These are phyloP conservation scores for Synanthedon tipuliformis DNA, from an alignment of 2,888 invertebrate species.

Conservation along the genomic window DNA sequence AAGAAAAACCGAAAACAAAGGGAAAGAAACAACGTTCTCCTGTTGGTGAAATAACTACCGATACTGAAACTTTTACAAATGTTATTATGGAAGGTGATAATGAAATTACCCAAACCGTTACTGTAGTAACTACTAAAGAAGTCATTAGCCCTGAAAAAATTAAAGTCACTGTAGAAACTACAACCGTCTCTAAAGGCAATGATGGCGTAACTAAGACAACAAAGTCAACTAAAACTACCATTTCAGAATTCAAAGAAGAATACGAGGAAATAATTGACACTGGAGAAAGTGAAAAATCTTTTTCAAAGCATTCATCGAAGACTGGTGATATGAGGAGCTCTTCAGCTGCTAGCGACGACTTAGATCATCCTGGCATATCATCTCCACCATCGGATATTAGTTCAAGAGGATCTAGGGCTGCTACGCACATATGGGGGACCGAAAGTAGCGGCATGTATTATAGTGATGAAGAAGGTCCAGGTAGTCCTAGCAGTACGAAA, in stretches of 20 bases:
- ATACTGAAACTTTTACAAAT: slow-evolving; percentile 59
- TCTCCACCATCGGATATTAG: slow-evolving; percentile 75
- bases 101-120: slow-evolving; percentile 58
- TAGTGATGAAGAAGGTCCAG: slow-evolving; percentile 77
- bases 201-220: slow-evolving; percentile 62
- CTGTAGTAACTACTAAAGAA: slow-evolving; percentile 62
- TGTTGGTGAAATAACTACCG: slow-evolving; percentile 57
- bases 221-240: slow-evolving; percentile 63
- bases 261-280: slow-evolving; percentile 58
- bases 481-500: slow-evolving; percentile 76
- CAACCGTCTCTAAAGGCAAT: slow-evolving; percentile 54
- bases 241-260: slow-evolving; percentile 61
- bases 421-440: slow-evolving; percentile 65
- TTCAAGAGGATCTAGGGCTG: slow-evolving; percentile 69
- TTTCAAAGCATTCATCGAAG: slow-evolving; percentile 59
- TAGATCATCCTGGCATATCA: slow-evolving; percentile 65
- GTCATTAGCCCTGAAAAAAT: slow-evolving; percentile 61
- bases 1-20: slow-evolving; percentile 26
- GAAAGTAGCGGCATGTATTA: slow-evolving; percentile 67
- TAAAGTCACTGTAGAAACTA: slow-evolving; percentile 59
- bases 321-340: slow-evolving; percentile 68
- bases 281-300: slow-evolving; percentile 62
- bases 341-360: slow-evolving; percentile 75
- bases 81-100: slow-evolving; percentile 51
- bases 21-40: slow-evolving; percentile 53